phyloP scores from a whole-genome alignment of 2,113 vertebrate genomes.

The Ivindomyrus marchei region DNA sequence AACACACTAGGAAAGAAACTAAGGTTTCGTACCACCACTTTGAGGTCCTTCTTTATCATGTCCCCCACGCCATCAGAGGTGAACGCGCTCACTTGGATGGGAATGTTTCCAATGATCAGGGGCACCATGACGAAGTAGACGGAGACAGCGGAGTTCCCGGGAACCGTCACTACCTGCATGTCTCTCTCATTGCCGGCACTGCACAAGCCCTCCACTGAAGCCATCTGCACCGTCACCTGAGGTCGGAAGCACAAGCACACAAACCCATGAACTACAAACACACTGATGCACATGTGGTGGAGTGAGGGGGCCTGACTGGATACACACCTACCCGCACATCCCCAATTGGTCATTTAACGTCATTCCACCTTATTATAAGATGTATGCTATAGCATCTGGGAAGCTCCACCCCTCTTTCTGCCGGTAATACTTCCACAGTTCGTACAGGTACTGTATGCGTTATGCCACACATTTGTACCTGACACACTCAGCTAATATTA shows the following conservation, averaged over 20 bases:
- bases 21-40: slow-evolving; percentile 34
- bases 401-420: background rate
- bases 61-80: slow-evolving; percentile 12
- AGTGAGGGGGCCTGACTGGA: no score
- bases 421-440: background rate
- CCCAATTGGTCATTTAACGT: background rate
- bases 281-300: background rate
- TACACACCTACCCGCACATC: background rate
- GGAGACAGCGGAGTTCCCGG: slow-evolving; percentile 50
- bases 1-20: background rate
- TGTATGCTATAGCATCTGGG: background rate
- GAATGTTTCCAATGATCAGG: slow-evolving; percentile 46
- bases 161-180: slow-evolving; percentile 26
- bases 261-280: background rate
- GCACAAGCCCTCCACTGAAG: slow-evolving; percentile 33
- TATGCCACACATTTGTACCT: background rate
- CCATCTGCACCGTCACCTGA: slow-evolving; percentile 38
- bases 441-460: background rate
- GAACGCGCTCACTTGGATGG: slow-evolving; percentile 46
- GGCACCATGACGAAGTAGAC: slow-evolving; percentile 57
- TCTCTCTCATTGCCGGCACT: slow-evolving; percentile 22
- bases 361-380: background rate
- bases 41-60: slow-evolving; percentile 34
- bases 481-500: background rate
- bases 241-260: background rate